Percentiles rank a stretch among this genome's conserved stretches.
phyloP scores from a whole-genome alignment of 2,113 vertebrate genomes.

The Eubucco bourcierii region DNA sequence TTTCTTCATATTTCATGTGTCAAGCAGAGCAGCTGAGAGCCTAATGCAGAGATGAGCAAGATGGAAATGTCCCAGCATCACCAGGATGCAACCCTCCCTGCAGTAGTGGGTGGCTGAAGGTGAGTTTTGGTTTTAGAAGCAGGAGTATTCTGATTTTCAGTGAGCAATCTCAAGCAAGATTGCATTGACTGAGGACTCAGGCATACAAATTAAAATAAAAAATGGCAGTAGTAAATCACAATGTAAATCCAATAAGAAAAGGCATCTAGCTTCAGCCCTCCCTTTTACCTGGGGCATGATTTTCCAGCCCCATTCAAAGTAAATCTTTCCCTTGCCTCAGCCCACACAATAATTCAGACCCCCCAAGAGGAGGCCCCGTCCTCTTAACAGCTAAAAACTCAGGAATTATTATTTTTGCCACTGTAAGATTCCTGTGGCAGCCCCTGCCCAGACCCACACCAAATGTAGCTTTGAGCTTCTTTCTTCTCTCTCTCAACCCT shows the following conservation, averaged over 20 bases:
- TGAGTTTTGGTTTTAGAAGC: not conserved
- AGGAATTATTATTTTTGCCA: not conserved
- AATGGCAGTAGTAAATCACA: not conserved
- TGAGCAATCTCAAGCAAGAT: not conserved
- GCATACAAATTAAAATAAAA: not conserved
- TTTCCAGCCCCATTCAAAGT: not conserved
- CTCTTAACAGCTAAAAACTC: not conserved
- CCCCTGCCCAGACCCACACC: not conserved
- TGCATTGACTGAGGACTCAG: not conserved
- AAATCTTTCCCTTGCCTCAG: not conserved
- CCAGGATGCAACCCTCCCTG: not conserved
- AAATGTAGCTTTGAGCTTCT: not conserved
- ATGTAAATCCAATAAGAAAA: not conserved
- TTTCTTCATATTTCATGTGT: conserved; percentile 34
- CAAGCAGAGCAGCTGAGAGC: not conserved
- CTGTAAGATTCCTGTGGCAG: not conserved
- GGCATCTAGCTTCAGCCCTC: not conserved
- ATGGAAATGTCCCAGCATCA: not conserved
- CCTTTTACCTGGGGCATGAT: not conserved
- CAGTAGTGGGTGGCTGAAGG: not conserved
- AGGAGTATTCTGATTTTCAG: not conserved
- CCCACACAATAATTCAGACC: not conserved
- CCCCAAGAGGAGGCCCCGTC: not conserved
- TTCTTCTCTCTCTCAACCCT: not conserved
- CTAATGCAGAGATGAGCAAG: not conserved